Percentiles rank a stretch among this genome's conserved stretches.
These are phyloP conservation scores for Eremobia ochroleuca DNA, from an alignment of 2,888 invertebrate species.

Conservation along the genomic window DNA sequence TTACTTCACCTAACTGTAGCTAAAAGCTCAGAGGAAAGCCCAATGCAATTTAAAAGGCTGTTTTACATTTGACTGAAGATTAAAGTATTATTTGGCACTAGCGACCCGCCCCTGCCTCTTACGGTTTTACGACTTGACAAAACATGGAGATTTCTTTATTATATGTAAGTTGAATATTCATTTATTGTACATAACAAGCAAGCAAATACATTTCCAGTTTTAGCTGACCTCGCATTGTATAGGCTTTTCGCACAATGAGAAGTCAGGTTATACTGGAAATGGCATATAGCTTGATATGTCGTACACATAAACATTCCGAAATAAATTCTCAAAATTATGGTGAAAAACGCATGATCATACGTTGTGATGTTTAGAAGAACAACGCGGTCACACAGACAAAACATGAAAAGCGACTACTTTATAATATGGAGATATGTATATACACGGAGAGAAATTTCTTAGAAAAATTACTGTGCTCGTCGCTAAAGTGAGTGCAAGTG, in stretches of 20 bases:
- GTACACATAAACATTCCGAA: background rate
- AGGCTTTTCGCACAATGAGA: too few relatives aligned
- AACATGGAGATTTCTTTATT: too few relatives aligned
- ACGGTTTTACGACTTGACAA: background rate
- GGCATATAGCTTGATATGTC: too few relatives aligned
- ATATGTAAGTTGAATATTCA: too few relatives aligned
- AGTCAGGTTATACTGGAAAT: too few relatives aligned
- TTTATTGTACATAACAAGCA: too few relatives aligned
- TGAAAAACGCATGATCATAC: background rate
- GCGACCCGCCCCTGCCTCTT: background rate
- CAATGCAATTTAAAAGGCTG: background rate
- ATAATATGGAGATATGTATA: background rate
- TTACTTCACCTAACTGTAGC: slow-evolving; percentile 61
- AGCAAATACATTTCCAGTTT: too few relatives aligned
- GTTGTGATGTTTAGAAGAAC: background rate
- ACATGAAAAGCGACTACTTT: background rate
- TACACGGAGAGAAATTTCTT: too few relatives aligned
- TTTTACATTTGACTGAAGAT: slow-evolving; percentile 1
- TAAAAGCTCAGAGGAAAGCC: slow-evolving; percentile 11
- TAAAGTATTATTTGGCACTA: background rate
- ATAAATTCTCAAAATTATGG: background rate
- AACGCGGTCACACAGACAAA: background rate
- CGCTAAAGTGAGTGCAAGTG: too few relatives aligned
- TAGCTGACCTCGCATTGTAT: too few relatives aligned
- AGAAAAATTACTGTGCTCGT: too few relatives aligned